These are phyloP conservation scores for Actinernus sp. DNA, from an alignment of 92 coral and sea anemone species.

Conservation along the genomic window DNA sequence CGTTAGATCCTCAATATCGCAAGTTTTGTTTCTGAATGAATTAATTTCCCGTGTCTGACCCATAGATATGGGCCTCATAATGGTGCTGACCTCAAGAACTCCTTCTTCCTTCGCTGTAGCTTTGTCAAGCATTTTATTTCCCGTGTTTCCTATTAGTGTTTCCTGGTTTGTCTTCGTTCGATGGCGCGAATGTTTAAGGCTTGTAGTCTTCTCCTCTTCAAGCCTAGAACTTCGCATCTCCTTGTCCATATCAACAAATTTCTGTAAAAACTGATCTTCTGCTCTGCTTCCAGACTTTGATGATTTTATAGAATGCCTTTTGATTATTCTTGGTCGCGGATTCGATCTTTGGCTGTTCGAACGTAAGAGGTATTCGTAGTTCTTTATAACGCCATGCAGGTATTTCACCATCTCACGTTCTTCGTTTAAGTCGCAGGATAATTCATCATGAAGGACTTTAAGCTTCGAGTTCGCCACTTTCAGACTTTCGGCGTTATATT, in stretches of 20 bases:
- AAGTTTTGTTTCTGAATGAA: too few species aligned
- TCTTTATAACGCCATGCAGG: slow-evolving; percentile 90
- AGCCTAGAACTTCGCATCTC: background rate
- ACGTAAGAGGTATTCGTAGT: slow-evolving; percentile 84
- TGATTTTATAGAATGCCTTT: too few species aligned
- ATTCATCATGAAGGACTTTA: slow-evolving; percentile 65
- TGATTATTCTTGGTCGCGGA: background rate
- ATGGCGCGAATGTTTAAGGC: background rate
- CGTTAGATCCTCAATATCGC: background rate
- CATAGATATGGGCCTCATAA: too few species aligned
- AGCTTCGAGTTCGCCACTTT: slow-evolving; percentile 77
- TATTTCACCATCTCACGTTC: slow-evolving; percentile 86
- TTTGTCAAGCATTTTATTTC: too few species aligned
- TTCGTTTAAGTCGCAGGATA: slow-evolving; percentile 71
- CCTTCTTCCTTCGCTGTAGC: too few species aligned
- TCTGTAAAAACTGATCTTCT: slow-evolving; percentile 20
- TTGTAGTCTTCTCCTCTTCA: background rate
- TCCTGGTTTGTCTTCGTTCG: background rate
- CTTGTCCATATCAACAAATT: slow-evolving; percentile 32
- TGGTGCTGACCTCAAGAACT: too few species aligned
- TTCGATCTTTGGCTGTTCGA: slow-evolving; percentile 14
- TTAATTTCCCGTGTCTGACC: too few species aligned
- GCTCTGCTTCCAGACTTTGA: slow-evolving; percentile 1
- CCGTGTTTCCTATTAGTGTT: too few species aligned
- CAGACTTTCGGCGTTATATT: slow-evolving; percentile 46